Evolutionary conservation across 2,888 invertebrate species (phyloP).

Genomic region (Pseudococcus longispinus): DNA sequence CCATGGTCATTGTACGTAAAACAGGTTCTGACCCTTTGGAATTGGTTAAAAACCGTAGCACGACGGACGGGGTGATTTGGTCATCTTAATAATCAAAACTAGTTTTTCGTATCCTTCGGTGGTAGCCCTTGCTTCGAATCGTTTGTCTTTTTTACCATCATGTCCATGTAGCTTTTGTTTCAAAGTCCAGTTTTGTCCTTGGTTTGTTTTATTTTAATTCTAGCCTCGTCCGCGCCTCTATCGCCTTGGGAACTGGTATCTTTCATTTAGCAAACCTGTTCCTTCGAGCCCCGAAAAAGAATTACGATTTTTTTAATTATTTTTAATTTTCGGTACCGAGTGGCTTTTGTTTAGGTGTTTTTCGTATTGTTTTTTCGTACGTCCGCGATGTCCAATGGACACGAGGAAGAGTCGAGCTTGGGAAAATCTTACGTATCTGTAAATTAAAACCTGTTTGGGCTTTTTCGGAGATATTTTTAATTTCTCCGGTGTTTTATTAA

Average conservation of each 20-base stretch:
- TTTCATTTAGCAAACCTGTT: slow-evolving; percentile 45
- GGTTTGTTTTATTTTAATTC: slow-evolving; percentile 46
- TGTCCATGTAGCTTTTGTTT: slow-evolving; percentile 50
- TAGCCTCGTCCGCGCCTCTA: not conserved
- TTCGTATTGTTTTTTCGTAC: not conserved
- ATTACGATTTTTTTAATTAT: slow-evolving; percentile 48
- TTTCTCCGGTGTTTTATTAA: not conserved
- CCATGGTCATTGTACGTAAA: slow-evolving; percentile 47
- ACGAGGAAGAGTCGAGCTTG: not conserved
- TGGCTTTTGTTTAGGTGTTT: not conserved
- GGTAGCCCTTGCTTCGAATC: not conserved
- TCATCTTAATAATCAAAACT: slow-evolving; percentile 49
- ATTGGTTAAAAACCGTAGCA: not conserved
- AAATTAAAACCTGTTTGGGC: slow-evolving; percentile 2
- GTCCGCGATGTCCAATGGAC: not conserved
- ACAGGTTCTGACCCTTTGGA: slow-evolving; percentile 52
- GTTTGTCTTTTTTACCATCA: not conserved
- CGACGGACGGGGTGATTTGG: slow-evolving; percentile 43
- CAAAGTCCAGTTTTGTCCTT: slow-evolving; percentile 55
- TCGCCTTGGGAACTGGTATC: slow-evolving; percentile 38
- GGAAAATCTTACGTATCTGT: not conserved
- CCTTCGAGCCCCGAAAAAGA: not conserved
- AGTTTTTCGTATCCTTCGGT: slow-evolving; percentile 6
- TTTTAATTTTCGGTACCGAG: slow-evolving; percentile 38
- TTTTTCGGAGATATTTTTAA: slow-evolving; percentile 4